Evolutionary conservation across 2,888 invertebrate species (phyloP), one percentile per base, ranked within the genome.

Genomic region (Synanthedon vespiformis): DNA sequence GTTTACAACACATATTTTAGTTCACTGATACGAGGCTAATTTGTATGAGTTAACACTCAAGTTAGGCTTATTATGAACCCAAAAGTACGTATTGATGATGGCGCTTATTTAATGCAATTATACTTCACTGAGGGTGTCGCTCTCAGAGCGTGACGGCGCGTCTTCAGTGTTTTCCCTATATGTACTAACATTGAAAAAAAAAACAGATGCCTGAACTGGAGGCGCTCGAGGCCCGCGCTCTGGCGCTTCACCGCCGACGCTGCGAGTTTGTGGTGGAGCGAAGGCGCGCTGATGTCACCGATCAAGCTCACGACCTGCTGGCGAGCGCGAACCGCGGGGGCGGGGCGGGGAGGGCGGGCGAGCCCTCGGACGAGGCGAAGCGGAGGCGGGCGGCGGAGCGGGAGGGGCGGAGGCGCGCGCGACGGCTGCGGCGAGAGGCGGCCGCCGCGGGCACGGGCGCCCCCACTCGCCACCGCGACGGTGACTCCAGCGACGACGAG

Each of bases 401-500:
- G 51, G 97, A 97, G 85, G 97, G 97, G 0, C 86, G 98, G 62
- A 89, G 98, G 56, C 94, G 96, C n/a, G 90, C 97, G 57, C 88
- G 98, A 11, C 86, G 97, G 49, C 89, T 95, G 65, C 91, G 90
- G 11, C 87, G 97, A 40, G 96, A 97, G 74, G 88, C 91, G 53
- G 90, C 89, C 18, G 80, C 87, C 51, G 80, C 86, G 8, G 68
- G 67, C 10, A 61, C 68, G 12, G 68, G 68, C 49, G 67, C 74
- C 34, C 72, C 83, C 13, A 58, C 76, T 48, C 66, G 77, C 16
- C 98, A 98, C 74, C 91, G 95, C 55, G 98, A 98, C 74, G 98
- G 98, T 0, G 93, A 98, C 92, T 97, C 97, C 50, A 97, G 96
- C 64, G 99, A 99, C 74, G 98, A 99, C 72, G 98, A 98, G 74